Base-by-base conservation (phyloP, 2,113 vertebrate genomes). In the Lepisosteus oculatus region DNA sequence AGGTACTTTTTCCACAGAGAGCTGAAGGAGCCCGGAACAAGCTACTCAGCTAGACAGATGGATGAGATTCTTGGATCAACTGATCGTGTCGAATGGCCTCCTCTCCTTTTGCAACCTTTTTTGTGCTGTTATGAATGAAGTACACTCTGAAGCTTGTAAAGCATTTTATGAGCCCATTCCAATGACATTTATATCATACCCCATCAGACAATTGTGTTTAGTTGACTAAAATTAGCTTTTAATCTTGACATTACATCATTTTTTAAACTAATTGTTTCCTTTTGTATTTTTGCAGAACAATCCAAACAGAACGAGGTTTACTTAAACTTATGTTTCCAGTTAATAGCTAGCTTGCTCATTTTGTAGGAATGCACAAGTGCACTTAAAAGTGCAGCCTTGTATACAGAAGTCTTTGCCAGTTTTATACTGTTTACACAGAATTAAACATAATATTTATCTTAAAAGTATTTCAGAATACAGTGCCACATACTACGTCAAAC, bases 191-290 rank as follows among this genome's bases (percentile, higher is more conserved):
- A 9, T 51, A 51, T 9, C 5, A 51, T 9, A 51, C 5, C 9
- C 3, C 80, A 82, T 87, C 83, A 78, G 84, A 74, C 83, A 83
- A 85, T 74, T 73, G 76, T 72, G 64, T 81, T 76, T 74, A 76
- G 81, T 76, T 80, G 71, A 78, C 78, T 54, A 77, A 61, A 56
- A 68, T 51, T 70, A 41, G 55, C 68, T 66, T 51, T 51, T 51
- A 9, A 51, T 29, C 29, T 70, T 61, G 55, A 78, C 72, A 78
- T 85, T 84, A 86, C 78, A 78, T 86, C 86, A 86, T 64, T 71
- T 72, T 75, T 62, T 79, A 71, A 75, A 85, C 83, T 87, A 84
- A 85, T 86, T 43, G 77, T 79, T 90, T 90, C 87, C 88, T 85
- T 88, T 77, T 78, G 79, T 81, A 81, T 77, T 72, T 76, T 68